phyloP scores from a whole-genome alignment of 2,797 vertebrate species.

The Meda fulgida region DNA sequence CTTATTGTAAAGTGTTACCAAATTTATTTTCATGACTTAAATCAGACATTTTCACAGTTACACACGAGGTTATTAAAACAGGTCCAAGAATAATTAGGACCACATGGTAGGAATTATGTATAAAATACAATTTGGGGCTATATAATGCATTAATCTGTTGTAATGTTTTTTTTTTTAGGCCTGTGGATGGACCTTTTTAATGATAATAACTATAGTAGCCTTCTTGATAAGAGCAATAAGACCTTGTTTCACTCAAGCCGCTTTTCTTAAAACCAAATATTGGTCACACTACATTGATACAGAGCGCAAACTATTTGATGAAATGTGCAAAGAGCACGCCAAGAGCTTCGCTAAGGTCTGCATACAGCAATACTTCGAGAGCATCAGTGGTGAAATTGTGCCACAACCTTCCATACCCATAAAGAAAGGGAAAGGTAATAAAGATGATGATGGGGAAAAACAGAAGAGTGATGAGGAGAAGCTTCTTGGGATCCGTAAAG shows the following conservation, averaged over 20 bases:
- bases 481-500: slow-evolving; percentile 88
- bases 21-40: neutral
- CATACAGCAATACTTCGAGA: slow-evolving; percentile 96
- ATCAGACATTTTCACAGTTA: neutral
- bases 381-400: slow-evolving; percentile 85
- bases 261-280: slow-evolving; percentile 97
- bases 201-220: slow-evolving; percentile 88
- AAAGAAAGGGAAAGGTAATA: slow-evolving; percentile 58
- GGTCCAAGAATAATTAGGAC: neutral
- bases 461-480: slow-evolving; percentile 81
- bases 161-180: slow-evolving; percentile 76
- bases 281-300: slow-evolving; percentile 98
- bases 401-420: slow-evolving; percentile 58
- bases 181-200: slow-evolving; percentile 92
- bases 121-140: neutral
- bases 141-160: slow-evolving; percentile 1
- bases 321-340: slow-evolving; percentile 92
- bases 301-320: slow-evolving; percentile 92
- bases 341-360: slow-evolving; percentile 95
- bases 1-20: too few species aligned
- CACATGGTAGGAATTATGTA: neutral
- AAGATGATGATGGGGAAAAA: slow-evolving; percentile 67
- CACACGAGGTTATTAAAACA: neutral
- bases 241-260: slow-evolving; percentile 93
- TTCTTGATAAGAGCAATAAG: slow-evolving; percentile 90